Base-by-base conservation (phyloP, 2,888 invertebrate genomes). In the Neelides folsomi region DNA sequence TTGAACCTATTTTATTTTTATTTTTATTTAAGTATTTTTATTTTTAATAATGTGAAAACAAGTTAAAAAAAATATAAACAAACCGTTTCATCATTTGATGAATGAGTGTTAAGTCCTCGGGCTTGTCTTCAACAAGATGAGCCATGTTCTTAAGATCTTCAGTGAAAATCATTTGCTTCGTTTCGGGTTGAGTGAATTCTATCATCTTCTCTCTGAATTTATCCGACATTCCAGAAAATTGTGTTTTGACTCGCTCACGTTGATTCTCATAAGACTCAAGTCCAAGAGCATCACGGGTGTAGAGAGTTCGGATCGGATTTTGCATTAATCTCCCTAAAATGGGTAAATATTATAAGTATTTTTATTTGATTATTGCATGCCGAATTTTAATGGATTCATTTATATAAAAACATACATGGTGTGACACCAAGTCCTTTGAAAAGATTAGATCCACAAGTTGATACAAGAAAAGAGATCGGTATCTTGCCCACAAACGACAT, bases 81-180 rank as follows among this genome's bases (percentile, higher is more conserved):
- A 72, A 82, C 79, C 79, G 82, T 68, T 76, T 75, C 58, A 85
- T 71, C 85, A 87, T 86, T 63, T 77, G 73, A 8, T 74, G 65
- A 1, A 82, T 67, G 15, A 86, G 70, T 7, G 79, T 71, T 12
- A 84, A 59, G 67, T 87, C 86, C 9, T 73, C 68, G 2, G 72
- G 68, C 35, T 71, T 73, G 27, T 75, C 76, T 54, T 81, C 77
- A 2, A 78, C 77, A 49, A 87, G 68, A 66, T 86, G 81, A 4
- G 83, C 68, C 78, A 86, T 82, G 67, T 83, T 83, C 69, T 86
- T 87, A 10, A 88, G 71, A 70, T 88, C 88, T 71, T 87, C 87
- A 6, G 86, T 85, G 66, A 86, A 88, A 58, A 88, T 77, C 77
- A 85, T 78, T 60, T 76, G 78, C 56, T 76, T 76, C 0, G 68